phyloP scores from a whole-genome alignment of 1,140 invertebrate species.

The Medauroidea extradentata region DNA sequence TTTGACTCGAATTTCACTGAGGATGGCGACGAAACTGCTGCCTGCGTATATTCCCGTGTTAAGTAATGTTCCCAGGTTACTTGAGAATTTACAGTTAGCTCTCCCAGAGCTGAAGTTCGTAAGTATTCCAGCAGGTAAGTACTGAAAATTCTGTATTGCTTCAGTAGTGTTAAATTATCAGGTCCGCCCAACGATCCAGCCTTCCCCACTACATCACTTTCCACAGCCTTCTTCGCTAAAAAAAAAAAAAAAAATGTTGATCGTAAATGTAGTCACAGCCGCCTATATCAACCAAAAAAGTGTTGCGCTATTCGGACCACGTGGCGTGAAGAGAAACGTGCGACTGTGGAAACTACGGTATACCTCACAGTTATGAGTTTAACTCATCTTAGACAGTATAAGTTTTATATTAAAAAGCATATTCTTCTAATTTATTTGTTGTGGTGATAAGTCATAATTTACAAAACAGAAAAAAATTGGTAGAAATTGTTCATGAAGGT shows the following conservation, averaged over 20 bases:
- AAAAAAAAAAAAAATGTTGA: background rate
- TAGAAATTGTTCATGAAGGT: no score
- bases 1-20: conserved; percentile 12
- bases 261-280: background rate
- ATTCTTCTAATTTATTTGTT: no score
- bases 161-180: background rate
- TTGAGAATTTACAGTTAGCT: conserved; percentile 27
- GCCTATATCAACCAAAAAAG: background rate
- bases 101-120: conserved; percentile 32
- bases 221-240: background rate
- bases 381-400: no score
- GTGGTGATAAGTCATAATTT: no score
- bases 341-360: background rate
- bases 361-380: no score
- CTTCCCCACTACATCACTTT: background rate
- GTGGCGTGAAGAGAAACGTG: background rate
- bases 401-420: no score
- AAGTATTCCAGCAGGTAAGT: conserved; percentile 28
- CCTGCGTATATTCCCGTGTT: conserved; percentile 29
- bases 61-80: conserved; percentile 34
- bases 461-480: background rate
- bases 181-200: background rate
- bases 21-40: conserved; percentile 21
- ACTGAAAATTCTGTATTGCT: background rate
- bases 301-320: no score